Evolutionary conservation across 2,797 vertebrate species (phyloP).

Genomic region (Acipenser transmontanus): DNA sequence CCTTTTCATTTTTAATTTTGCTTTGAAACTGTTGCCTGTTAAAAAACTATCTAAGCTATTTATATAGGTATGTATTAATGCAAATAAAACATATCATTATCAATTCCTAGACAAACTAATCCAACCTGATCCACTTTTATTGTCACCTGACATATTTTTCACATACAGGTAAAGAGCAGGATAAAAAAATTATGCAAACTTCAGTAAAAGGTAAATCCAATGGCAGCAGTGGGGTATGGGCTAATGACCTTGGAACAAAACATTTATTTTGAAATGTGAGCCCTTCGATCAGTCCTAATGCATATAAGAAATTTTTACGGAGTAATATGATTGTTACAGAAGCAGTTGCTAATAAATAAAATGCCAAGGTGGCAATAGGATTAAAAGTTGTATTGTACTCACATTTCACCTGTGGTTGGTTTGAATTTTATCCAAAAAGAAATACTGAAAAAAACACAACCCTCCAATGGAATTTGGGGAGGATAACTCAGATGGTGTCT

Average conservation of each 20-base stretch:
- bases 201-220: background rate
- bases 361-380: background rate
- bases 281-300: background rate
- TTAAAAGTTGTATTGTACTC: background rate
- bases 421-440: background rate
- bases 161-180: no score
- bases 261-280: background rate
- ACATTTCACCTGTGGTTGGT: background rate
- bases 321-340: slow-evolving; percentile 1
- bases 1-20: no score
- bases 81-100: no score
- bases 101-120: no score
- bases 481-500: no score
- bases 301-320: background rate
- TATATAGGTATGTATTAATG: no score
- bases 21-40: no score
- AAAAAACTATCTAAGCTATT: no score
- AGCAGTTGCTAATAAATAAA: background rate
- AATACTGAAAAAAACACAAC: background rate
- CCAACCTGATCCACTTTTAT: no score
- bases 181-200: no score
- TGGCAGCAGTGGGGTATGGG: background rate
- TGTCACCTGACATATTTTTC: no score
- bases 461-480: no score
- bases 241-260: background rate